A percentile compares a stretch with the other conserved stretches of the same genome.
Evolutionary conservation across 2,888 invertebrate genomes (phyloP).

Genomic region (Ornithoptera alexandrae): DNA sequence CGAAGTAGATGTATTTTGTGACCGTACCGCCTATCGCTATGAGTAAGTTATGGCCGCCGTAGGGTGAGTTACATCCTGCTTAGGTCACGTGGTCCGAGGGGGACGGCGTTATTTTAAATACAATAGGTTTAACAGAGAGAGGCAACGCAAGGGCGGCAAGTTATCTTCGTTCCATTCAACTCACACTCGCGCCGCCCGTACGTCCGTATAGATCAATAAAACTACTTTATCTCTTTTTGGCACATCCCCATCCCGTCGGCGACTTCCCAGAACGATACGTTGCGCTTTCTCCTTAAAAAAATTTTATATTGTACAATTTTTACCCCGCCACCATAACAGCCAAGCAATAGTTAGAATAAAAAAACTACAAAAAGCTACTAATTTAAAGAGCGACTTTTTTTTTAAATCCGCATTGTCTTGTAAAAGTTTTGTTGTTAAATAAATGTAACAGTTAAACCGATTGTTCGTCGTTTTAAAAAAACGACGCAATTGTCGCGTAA

Average conservation of each 20-base stretch:
- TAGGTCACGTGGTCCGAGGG: constrained; percentile 77
- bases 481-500: constrained; percentile 64
- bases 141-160: constrained; percentile 75
- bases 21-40: constrained; percentile 79
- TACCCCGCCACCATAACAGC: constrained; percentile 20
- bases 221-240: constrained; percentile 82
- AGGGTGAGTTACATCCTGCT: constrained; percentile 81
- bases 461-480: constrained; percentile 51
- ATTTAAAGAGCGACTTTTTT: constrained; percentile 40
- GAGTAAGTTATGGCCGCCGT: constrained; percentile 79
- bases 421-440: constrained; percentile 32
- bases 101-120: constrained; percentile 57
- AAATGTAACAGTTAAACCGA: constrained; percentile 36
- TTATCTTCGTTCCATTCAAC: constrained; percentile 81
- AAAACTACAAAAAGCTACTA: constrained; percentile 25
- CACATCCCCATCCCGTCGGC: constrained; percentile 77
- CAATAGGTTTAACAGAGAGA: constrained; percentile 53
- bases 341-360: constrained; percentile 26
- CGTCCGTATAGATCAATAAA: constrained; percentile 81
- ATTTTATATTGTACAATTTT: constrained; percentile 36
- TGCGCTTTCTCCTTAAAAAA: constrained; percentile 60
- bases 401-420: constrained; percentile 33
- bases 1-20: constrained; percentile 66
- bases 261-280: constrained; percentile 74
- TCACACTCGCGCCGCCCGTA: constrained; percentile 77